Evolutionary conservation across 2,113 vertebrate species (phyloP).

Genomic region (rat (Rattus norvegicus)): DNA sequence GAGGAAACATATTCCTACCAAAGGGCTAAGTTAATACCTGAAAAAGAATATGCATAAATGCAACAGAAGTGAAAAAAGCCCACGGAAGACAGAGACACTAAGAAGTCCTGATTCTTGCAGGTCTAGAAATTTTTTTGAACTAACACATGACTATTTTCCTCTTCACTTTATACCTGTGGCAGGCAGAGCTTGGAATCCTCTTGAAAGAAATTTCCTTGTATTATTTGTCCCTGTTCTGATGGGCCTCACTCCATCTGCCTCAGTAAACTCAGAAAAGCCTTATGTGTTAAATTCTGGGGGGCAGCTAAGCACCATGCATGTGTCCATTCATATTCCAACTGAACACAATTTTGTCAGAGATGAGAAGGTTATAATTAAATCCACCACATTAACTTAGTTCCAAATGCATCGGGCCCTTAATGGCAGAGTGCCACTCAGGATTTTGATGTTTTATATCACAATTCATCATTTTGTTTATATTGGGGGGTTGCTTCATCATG

Average conservation of each 20-base stretch:
- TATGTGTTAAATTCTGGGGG: not conserved
- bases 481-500: not conserved
- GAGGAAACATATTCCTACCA: not conserved
- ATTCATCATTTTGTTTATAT: slow-evolving; percentile 48
- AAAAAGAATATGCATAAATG: not conserved
- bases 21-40: not conserved
- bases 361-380: slow-evolving; percentile 63
- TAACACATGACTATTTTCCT: not conserved
- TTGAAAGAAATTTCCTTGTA: not conserved
- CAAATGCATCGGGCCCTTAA: slow-evolving; percentile 28
- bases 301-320: not conserved
- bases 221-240: not conserved
- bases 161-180: not conserved
- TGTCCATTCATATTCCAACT: slow-evolving; percentile 41
- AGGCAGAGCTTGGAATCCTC: not conserved
- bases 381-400: slow-evolving; percentile 30
- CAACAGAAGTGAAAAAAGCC: not conserved
- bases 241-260: not conserved
- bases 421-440: slow-evolving; percentile 20
- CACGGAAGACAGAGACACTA: not conserved
- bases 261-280: slow-evolving; percentile 9
- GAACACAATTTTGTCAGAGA: slow-evolving; percentile 41
- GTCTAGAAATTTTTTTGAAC: not conserved
- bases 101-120: not conserved
- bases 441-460: slow-evolving; percentile 40